Evolutionary conservation across 2,113 vertebrate species (phyloP).

Genomic region (Cyprinus carpio): DNA sequence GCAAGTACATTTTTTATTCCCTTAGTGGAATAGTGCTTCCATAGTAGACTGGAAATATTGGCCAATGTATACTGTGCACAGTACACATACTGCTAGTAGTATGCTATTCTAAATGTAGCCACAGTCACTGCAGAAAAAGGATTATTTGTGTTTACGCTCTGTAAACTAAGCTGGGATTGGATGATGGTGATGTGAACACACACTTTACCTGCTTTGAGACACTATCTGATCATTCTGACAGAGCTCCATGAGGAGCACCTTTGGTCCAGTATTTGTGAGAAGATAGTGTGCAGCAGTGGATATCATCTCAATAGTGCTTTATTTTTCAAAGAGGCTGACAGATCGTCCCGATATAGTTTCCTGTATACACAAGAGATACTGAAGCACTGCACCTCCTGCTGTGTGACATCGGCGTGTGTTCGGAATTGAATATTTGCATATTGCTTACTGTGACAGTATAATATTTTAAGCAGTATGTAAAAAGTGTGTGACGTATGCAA

Average conservation of each 20-base stretch:
- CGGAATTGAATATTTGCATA: neutral
- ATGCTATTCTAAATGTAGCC: neutral
- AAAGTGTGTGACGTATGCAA: neutral
- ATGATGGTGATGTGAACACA: conserved; percentile 7
- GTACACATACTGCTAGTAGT: neutral
- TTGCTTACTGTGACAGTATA: conserved; percentile 13
- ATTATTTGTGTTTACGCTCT: neutral
- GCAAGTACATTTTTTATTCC: neutral
- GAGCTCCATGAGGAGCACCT: conserved; percentile 89
- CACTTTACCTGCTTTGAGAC: conserved; percentile 95
- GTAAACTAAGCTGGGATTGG: neutral
- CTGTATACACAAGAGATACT: conserved; percentile 12
- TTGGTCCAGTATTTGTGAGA: conserved; percentile 35
- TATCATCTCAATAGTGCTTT: conserved; percentile 22
- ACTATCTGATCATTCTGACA: conserved; percentile 99
- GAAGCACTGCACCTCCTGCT: neutral
- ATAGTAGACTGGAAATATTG: neutral
- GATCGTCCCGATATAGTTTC: conserved; percentile 12
- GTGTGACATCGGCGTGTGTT: neutral
- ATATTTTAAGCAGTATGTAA: neutral
- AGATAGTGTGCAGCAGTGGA: conserved; percentile 19
- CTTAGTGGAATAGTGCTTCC: neutral
- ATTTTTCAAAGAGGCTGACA: conserved; percentile 25
- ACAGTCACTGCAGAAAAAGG: neutral
- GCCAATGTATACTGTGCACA: neutral